Evolutionary conservation across 1,140 invertebrate species (phyloP).

Genomic region (Drosophila mojavensis): DNA sequence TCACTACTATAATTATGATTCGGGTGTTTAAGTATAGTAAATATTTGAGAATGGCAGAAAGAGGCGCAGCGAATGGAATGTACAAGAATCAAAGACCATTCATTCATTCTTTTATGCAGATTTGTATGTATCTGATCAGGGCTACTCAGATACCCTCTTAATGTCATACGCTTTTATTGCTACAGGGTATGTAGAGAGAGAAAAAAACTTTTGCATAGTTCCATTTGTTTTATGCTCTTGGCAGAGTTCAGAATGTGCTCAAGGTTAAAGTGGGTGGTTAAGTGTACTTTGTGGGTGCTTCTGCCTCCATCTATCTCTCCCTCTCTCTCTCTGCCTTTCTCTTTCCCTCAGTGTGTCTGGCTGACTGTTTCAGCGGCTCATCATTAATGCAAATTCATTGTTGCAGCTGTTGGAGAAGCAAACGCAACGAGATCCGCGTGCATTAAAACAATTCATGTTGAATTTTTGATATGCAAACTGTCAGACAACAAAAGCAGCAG

Average conservation of each 20-base stretch:
- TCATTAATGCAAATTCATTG: slow-evolving; percentile 83
- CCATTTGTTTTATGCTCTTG: slow-evolving; percentile 71
- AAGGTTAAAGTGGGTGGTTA: slow-evolving; percentile 30
- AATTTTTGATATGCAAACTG: slow-evolving; percentile 64
- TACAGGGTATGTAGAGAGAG: slow-evolving; percentile 20
- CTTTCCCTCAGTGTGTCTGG: slow-evolving; percentile 2
- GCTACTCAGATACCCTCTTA: neutral
- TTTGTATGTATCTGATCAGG: too few relatives aligned
- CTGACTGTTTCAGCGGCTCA: slow-evolving; percentile 47
- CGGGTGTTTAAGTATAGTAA: too few relatives aligned
- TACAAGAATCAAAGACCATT: too few relatives aligned
- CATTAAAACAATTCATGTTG: slow-evolving; percentile 73
- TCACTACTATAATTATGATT: too few relatives aligned
- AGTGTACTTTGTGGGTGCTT: slow-evolving; percentile 13
- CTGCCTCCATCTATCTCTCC: too few relatives aligned
- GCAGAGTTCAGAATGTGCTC: slow-evolving; percentile 62
- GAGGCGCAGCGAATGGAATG: too few relatives aligned
- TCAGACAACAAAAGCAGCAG: slow-evolving; percentile 27
- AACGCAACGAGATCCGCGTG: slow-evolving; percentile 23
- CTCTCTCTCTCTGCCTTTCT: too few relatives aligned
- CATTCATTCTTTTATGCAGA: too few relatives aligned
- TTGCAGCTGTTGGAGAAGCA: slow-evolving; percentile 43
- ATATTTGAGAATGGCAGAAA: too few relatives aligned
- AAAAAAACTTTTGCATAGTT: slow-evolving; percentile 58
- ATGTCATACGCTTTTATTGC: slow-evolving; percentile 12